These are phyloP conservation scores for Limanda limanda DNA, from an alignment of 2,113 vertebrate genomes.

Conservation along the genomic window DNA sequence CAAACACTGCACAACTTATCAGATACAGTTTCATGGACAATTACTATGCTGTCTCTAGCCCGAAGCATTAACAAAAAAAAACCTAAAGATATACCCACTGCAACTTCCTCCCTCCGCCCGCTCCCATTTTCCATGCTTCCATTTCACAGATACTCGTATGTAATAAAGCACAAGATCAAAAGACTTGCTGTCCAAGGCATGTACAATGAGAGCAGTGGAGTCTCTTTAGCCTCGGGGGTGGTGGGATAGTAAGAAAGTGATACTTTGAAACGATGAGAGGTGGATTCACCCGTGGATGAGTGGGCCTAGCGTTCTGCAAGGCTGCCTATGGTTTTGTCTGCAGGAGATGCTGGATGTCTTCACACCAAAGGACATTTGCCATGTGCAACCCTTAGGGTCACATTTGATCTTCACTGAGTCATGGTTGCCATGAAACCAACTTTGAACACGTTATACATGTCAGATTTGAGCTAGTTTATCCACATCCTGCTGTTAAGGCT, in stretches of 20 bases:
- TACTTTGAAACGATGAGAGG: slow-evolving; percentile 51
- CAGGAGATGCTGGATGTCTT: slow-evolving; percentile 30
- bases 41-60: slow-evolving; percentile 57
- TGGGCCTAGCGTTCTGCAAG: slow-evolving; percentile 9
- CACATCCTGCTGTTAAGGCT: neutral
- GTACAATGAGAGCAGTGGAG: slow-evolving; percentile 41
- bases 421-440: neutral
- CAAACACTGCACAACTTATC: slow-evolving; percentile 77
- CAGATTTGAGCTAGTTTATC: slow-evolving; percentile 15
- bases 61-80: slow-evolving; percentile 18
- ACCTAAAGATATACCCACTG: slow-evolving; percentile 21
- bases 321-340: slow-evolving; percentile 37
- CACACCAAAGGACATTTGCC: neutral
- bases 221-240: slow-evolving; percentile 36
- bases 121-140: slow-evolving; percentile 54
- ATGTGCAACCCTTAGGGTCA: slow-evolving; percentile 16
- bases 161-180: slow-evolving; percentile 69
- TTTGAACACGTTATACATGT: slow-evolving; percentile 18
- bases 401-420: neutral
- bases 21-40: slow-evolving; percentile 76
- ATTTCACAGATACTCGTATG: slow-evolving; percentile 60
- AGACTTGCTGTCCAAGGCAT: slow-evolving; percentile 43
- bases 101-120: slow-evolving; percentile 18
- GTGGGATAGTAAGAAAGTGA: slow-evolving; percentile 54
- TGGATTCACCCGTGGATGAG: slow-evolving; percentile 42